Percentiles rank a stretch among this genome's conserved stretches.
Conservation (phyloP, 37 sponge, comb jelly and placozoan species). For the Lycopodina hypogea region DNA sequence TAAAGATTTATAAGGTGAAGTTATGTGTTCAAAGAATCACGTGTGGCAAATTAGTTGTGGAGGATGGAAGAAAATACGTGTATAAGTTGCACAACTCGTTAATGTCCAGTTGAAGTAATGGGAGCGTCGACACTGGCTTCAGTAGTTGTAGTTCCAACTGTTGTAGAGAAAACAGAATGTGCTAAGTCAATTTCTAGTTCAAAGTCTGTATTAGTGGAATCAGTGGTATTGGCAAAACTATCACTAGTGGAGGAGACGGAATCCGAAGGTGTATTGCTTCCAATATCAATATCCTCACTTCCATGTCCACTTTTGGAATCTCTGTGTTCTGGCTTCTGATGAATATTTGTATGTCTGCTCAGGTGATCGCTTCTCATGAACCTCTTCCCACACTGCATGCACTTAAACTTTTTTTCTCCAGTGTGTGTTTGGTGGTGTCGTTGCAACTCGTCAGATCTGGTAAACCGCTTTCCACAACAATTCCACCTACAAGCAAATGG, state of each 20-base stretch:
- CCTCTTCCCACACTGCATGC: constrained; percentile 59
- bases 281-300: not conserved
- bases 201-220: not conserved
- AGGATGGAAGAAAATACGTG: no score
- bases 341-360: constrained; percentile 81
- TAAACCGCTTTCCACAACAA: constrained; percentile 83
- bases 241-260: constrained; percentile 5
- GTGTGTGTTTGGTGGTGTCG: constrained; percentile 79
- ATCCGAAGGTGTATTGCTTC: not conserved
- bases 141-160: no score
- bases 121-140: no score
- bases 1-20: no score
- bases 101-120: no score
- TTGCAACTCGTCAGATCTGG: constrained; percentile 82
- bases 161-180: no score
- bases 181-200: no score
- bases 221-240: not conserved
- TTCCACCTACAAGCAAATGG: constrained; percentile 80
- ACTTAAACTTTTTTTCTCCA: constrained; percentile 77
- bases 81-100: no score
- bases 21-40: no score
- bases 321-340: constrained; percentile 50
- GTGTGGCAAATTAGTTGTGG: no score
- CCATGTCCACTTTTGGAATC: not conserved
- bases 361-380: constrained; percentile 91